Evolutionary conservation across 2,888 invertebrate genomes (phyloP), one percentile per base, ranked within the genome.

Genomic region (Melinaea menophilus): DNA sequence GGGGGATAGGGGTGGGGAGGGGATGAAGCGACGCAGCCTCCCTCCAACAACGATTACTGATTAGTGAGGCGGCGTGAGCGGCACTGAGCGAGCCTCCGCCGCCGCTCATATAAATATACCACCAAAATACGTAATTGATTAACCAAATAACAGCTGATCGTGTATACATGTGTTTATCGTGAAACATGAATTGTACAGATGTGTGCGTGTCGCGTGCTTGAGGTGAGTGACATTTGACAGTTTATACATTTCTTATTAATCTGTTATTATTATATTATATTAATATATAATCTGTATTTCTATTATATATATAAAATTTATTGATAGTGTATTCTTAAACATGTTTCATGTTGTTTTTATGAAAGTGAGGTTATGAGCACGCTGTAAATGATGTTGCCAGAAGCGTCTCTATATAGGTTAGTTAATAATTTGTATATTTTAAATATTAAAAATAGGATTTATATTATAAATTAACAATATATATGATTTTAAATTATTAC

Each of bases 11-110:
- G 69, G 69, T 71, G 66, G 73, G 74, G 69, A 71, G 72, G 73
- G 73, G 72, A 71, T 67, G 73, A 73, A 79, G 84, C 82, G 84
- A 84, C 88, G 88, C 90, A 90, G 90, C 90, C 89, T 90, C 90
- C 86, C 86, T 85, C 86, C 86, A 84, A 82, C 91, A 91, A 91
- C 91, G 91, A 91, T 91, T 91, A 91, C 91, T 91, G 91, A 91
- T 91, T 91, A 91, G 91, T 91, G 86, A 87, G 86, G 85, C 87
- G 86, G 87, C 83, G 86, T 77, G 84, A 79, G 82, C 82, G 88
- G 87, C 84, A 81, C 81, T 86, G 88, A 82, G 75, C 69, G 77
- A 75, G 79, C 79, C 74, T 75, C 83, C 84, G 80, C 82, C 85
- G 79, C 81, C 81, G 71, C 66, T 67, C 69, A 65, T 61, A 62